These are phyloP conservation scores for Megalops atlanticus DNA, from an alignment of 2,113 vertebrate species.

Conservation along the genomic window DNA sequence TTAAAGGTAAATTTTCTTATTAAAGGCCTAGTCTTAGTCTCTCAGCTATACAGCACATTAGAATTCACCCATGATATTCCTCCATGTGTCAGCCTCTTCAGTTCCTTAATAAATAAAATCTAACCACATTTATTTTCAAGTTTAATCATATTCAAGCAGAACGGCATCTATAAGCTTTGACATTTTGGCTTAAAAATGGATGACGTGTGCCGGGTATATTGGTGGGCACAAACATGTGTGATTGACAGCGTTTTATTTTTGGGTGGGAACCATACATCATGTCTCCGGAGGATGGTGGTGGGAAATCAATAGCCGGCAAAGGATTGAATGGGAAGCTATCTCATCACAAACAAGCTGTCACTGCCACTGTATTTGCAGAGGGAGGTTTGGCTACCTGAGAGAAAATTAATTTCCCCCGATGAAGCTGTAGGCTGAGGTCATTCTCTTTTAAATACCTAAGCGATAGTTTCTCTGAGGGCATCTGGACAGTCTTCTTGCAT, in stretches of 20 bases:
- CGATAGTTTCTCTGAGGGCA: neutral
- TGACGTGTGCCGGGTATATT: neutral
- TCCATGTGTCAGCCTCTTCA: neutral
- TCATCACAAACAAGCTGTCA: constrained; percentile 15
- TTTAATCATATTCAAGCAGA: constrained; percentile 13
- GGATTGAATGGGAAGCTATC: neutral
- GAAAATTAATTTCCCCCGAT: constrained; percentile 28
- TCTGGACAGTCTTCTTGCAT: neutral
- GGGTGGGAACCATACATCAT: neutral
- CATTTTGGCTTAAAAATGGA: neutral
- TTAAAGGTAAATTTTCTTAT: constrained; percentile 7
- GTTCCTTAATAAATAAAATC: neutral
- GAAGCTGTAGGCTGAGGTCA: constrained; percentile 9
- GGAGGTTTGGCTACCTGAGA: constrained; percentile 3
- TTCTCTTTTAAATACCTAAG: neutral
- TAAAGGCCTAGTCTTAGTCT: neutral
- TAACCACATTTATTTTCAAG: neutral
- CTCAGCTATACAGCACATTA: neutral
- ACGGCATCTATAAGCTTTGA: constrained; percentile 12
- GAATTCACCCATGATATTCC: neutral
- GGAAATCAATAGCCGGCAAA: neutral
- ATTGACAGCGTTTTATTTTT: neutral
- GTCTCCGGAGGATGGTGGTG: neutral
- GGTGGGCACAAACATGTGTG: neutral
- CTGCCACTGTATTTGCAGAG: neutral